These are phyloP conservation scores for Metopolophium dirhodum DNA, from an alignment of 1,140 invertebrate species.

Conservation along the genomic window DNA sequence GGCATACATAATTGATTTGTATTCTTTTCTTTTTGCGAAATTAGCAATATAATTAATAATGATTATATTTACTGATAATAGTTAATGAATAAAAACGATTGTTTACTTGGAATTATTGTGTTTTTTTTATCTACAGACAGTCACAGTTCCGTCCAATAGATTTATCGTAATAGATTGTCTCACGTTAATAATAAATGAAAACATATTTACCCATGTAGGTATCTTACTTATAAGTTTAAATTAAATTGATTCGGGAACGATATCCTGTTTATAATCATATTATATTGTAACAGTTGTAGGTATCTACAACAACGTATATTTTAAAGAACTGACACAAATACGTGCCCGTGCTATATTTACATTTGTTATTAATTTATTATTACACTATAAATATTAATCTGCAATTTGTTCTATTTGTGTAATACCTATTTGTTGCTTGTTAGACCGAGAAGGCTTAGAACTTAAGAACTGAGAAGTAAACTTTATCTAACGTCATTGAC, in stretches of 20 bases:
- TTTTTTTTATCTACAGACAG: neutral
- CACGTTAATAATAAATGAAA: neutral
- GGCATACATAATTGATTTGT: neutral
- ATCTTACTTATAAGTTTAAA: too few relatives aligned
- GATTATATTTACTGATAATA: neutral
- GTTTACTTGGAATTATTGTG: neutral
- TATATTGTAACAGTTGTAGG: neutral
- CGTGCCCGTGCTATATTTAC: neutral
- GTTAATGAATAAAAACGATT: neutral
- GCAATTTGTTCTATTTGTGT: too few relatives aligned
- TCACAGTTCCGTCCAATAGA: neutral
- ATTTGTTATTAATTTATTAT: neutral
- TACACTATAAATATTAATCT: too few relatives aligned
- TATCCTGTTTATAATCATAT: neutral
- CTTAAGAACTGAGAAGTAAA: too few relatives aligned
- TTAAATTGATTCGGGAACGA: neutral
- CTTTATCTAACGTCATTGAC: too few relatives aligned
- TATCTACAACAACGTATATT: neutral
- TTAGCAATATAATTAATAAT: neutral
- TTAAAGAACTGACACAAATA: neutral
- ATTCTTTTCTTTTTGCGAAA: neutral
- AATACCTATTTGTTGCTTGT: too few relatives aligned
- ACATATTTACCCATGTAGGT: too few relatives aligned
- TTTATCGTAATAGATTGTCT: neutral
- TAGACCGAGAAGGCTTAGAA: too few relatives aligned